phyloP scores from a whole-genome alignment of 2,888 invertebrate species.

The Limnephilus marmoratus region DNA sequence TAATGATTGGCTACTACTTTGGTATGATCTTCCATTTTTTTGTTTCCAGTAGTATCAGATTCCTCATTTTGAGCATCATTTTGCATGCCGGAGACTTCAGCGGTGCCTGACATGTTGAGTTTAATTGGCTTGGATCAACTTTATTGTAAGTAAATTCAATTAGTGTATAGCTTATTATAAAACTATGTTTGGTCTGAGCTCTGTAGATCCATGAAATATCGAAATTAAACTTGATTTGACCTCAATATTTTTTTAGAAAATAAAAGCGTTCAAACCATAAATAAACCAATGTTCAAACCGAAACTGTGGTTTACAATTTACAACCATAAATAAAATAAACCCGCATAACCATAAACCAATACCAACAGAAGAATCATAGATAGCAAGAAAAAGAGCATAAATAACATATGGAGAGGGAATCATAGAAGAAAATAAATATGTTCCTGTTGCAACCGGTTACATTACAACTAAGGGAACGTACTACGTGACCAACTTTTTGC shows the following conservation, averaged over 20 bases:
- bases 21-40: constrained; percentile 71
- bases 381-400: no score
- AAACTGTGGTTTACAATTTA: no score
- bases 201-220: neutral
- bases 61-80: neutral
- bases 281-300: neutral
- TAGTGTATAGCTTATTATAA: neutral
- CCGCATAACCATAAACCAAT: no score
- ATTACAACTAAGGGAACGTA: no score
- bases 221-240: neutral
- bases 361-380: no score
- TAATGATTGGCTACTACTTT: constrained; percentile 93
- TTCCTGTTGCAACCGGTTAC: no score
- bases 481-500: no score
- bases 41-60: neutral
- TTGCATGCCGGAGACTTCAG: constrained; percentile 10
- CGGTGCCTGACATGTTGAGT: constrained; percentile 18
- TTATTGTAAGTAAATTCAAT: neutral
- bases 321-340: no score
- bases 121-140: neutral
- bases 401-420: no score
- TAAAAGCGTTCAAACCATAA: neutral
- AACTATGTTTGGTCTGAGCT: neutral
- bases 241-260: neutral
- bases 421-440: no score